These are phyloP conservation scores for Salminus brasiliensis DNA, from an alignment of 2,113 vertebrate genomes.

Conservation along the genomic window DNA sequence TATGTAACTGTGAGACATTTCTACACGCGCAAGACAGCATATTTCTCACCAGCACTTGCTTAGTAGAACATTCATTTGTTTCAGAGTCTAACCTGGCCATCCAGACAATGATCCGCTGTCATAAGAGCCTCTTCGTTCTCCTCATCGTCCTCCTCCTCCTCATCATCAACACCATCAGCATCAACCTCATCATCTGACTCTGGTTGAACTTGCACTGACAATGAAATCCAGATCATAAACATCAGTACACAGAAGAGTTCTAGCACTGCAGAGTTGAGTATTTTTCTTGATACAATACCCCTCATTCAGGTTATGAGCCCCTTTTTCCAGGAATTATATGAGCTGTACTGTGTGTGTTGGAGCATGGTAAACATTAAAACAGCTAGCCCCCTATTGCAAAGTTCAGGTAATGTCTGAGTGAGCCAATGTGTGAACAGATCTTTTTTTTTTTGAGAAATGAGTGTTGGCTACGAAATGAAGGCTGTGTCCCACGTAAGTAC, in stretches of 20 bases:
- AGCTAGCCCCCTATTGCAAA: too few species aligned
- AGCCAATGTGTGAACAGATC: too few species aligned
- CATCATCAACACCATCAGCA: conserved; percentile 65
- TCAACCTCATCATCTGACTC: conserved; percentile 66
- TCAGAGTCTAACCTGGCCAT: conserved; percentile 65
- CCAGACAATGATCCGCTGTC: conserved; percentile 57
- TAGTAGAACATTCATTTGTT: too few species aligned
- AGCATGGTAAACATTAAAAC: too few species aligned
- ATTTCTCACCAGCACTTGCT: not conserved
- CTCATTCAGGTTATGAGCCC: too few species aligned
- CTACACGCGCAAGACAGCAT: not conserved
- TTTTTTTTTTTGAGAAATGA: too few species aligned
- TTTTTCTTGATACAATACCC: not conserved
- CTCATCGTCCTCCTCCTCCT: conserved; percentile 66
- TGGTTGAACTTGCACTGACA: conserved; percentile 46
- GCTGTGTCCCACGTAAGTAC: too few species aligned
- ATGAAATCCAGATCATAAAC: conserved; percentile 10
- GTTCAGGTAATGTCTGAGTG: too few species aligned
- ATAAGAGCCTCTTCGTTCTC: conserved; percentile 62
- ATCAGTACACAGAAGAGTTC: not conserved
- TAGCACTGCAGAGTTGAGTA: not conserved
- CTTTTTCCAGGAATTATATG: too few species aligned
- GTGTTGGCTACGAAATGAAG: too few species aligned
- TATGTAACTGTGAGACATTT: not conserved
- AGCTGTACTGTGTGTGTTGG: not conserved